Base-by-base conservation (phyloP, 2,113 vertebrate species). In the Malaclemys terrapin region DNA sequence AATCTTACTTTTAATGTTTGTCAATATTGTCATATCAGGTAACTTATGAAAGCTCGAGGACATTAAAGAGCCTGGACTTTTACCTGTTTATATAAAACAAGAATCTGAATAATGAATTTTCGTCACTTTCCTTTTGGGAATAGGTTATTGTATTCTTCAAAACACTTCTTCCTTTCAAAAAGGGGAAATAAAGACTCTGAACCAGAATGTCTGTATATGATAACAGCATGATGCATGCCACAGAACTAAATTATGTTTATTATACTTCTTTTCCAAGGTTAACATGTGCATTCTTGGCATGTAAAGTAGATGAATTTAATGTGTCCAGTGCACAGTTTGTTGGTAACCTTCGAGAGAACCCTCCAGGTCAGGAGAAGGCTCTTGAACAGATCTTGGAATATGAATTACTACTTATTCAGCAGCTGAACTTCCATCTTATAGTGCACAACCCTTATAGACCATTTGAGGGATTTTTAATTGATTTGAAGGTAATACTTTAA, bases 221-320 rank as follows among this genome's bases (percentile, higher is more conserved):
- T 87, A 9, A 47, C 16, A 62, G 27, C 45, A 80, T 38, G 57
- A 12, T 88, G 1, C 5, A 24, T 96, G 31, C 24, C n/a, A 11
- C 1, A 3, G 24, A 20, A 87, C 11, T 31, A 19, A 94, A 2
- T 89, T 5, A 76, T 80, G 50, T 90, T 57, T 81, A 1, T 49
- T 29, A 6, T 82, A 27, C 10, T 81, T 87, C 69, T 10, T 93
- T 25, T 69, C 93, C 22, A 96, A 99, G 99, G 99, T 97, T 99
- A 78, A 99, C 99, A 0, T 99, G 99, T 96, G 98, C 98, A 0
- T 99, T 99, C 97, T 97, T 99, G 93, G 98, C 99, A 53, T 99
- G 99, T 95, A 99, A 99, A 98, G 99, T 99, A 94, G 99, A 99
- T 80, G 99, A 99, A 98, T 99, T 99, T 97, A 99, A 99, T 53